Base-by-base conservation (phyloP, 2,888 invertebrate genomes). In the Phalangium opilio region DNA sequence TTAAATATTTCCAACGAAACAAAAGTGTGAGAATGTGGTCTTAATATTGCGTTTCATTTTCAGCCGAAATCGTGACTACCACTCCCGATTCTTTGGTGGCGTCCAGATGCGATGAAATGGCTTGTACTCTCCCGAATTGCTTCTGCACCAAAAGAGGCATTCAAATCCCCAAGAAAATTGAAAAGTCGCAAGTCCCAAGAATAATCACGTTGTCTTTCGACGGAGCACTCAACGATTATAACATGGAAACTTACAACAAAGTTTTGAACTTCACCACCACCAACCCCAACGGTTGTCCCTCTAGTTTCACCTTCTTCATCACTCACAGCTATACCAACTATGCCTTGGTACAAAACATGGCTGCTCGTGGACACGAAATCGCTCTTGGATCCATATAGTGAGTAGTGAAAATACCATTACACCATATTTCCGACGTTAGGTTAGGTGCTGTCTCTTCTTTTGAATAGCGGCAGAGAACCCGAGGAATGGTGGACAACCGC, bases 91-190 rank as follows among this genome's bases (percentile, higher is more conserved):
- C 78, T 0, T 79, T 82, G 62, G 75, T 77, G 0, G 86, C 87
- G 1, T 73, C 73, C 49, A 80, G 77, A 66, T 91, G 90, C 64
- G 80, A 89, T 59, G 69, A 74, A 1, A 68, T 75, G 1, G 75
- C 77, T 51, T 91, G 90, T 63, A 69, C 72, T 54, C 71, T 91
- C 58, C 90, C 90, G 1, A 85, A 86, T 61, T 91, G 90, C 65
- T 89, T 79, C 69, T 91, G 90, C 64, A 87, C 87, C 34, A 81
- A 83, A 63, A 89, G 90, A 67, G 90, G 90, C 35, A 89, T 87
- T 3, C 64, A 76, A 51, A 83, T 89, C 58, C 90, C 90, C 8
- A 86, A 84, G 32, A 81, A 79, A 44, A 67, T 90, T 32, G 78
- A 83, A 49, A 77, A 81, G 14, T 79, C 83, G 64, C 81, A 87